phyloP scores from a whole-genome alignment of 2,888 invertebrate genomes.

The Scelioninae gen. 2 region DNA sequence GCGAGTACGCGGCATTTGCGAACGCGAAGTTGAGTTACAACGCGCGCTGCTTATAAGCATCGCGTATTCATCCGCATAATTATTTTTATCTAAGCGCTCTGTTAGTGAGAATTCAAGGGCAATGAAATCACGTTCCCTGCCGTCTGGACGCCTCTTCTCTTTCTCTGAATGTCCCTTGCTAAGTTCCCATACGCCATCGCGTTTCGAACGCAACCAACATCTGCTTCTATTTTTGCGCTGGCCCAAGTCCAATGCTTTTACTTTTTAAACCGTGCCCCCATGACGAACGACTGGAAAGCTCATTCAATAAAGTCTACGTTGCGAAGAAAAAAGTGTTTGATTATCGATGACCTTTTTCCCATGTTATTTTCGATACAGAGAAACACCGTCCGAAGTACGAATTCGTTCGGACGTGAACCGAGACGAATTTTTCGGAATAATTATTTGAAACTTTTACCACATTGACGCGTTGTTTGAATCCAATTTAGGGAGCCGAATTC shows the following conservation, averaged over 20 bases:
- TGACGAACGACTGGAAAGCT: conserved; percentile 72
- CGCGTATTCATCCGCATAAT: conserved; percentile 70
- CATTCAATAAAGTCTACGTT: conserved; percentile 65
- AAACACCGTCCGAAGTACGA: too few species aligned
- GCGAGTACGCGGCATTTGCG: background rate
- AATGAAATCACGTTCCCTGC: conserved; percentile 67
- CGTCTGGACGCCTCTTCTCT: conserved; percentile 62
- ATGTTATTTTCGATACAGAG: too few species aligned
- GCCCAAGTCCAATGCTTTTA: conserved; percentile 74
- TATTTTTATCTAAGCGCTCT: conserved; percentile 73
- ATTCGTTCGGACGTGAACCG: too few species aligned
- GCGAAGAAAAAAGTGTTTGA: conserved; percentile 22
- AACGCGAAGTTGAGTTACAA: conserved; percentile 49
- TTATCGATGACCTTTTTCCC: conserved; percentile 1
- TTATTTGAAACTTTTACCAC: too few species aligned
- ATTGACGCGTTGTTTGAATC: too few species aligned
- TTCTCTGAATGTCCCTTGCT: conserved; percentile 56
- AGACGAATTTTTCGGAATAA: too few species aligned
- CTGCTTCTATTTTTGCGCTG: conserved; percentile 76
- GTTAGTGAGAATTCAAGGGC: conserved; percentile 73
- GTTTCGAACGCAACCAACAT: conserved; percentile 72
- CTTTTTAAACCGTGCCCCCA: conserved; percentile 71
- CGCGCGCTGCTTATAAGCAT: conserved; percentile 59
- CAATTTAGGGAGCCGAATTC: too few species aligned
- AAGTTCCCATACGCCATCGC: conserved; percentile 59